A percentile compares a stretch with the other conserved stretches of the same genome.
Evolutionary conservation across 1,140 invertebrate species (phyloP).

Genomic region (Bursaphelenchus mucronatus): DNA sequence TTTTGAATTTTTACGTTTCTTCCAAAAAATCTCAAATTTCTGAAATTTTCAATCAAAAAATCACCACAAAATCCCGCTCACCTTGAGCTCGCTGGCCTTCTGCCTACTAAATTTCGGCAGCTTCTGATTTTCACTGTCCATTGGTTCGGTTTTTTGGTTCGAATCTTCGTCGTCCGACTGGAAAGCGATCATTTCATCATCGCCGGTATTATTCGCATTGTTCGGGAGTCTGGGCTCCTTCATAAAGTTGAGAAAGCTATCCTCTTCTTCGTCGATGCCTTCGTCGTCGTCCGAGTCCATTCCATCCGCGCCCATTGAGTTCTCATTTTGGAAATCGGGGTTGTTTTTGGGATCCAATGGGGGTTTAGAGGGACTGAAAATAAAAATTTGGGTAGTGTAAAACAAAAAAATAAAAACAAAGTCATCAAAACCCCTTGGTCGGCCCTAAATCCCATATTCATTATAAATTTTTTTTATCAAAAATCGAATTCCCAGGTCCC

Average conservation of each 20-base stretch:
- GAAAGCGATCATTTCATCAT: constrained; percentile 28
- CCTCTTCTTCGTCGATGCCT: constrained; percentile 43
- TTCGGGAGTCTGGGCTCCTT: constrained; percentile 15
- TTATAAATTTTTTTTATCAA: no score
- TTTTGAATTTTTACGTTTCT: not conserved
- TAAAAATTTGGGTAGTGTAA: no score
- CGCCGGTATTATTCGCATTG: constrained; percentile 14
- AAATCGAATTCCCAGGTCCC: no score
- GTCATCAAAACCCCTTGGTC: constrained; percentile 16
- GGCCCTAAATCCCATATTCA: not conserved
- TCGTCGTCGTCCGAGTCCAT: constrained; percentile 34
- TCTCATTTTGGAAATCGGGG: not conserved
- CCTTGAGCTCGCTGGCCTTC: constrained; percentile 34
- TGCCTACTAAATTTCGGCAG: constrained; percentile 39
- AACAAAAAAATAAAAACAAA: no score
- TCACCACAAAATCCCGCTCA: not conserved
- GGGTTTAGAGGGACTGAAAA: no score
- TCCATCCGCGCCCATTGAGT: not conserved
- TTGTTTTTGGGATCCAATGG: not conserved
- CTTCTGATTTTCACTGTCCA: not conserved
- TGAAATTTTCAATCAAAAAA: no score
- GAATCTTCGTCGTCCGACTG: constrained; percentile 30
- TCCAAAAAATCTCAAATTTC: no score
- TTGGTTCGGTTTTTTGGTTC: constrained; percentile 16
- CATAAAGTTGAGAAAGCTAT: constrained; percentile 22